Percentiles rank a stretch among this genome's conserved stretches.
These are phyloP conservation scores for Gymnosoma rotundatum DNA, from an alignment of 2,888 invertebrate species.

Conservation along the genomic window DNA sequence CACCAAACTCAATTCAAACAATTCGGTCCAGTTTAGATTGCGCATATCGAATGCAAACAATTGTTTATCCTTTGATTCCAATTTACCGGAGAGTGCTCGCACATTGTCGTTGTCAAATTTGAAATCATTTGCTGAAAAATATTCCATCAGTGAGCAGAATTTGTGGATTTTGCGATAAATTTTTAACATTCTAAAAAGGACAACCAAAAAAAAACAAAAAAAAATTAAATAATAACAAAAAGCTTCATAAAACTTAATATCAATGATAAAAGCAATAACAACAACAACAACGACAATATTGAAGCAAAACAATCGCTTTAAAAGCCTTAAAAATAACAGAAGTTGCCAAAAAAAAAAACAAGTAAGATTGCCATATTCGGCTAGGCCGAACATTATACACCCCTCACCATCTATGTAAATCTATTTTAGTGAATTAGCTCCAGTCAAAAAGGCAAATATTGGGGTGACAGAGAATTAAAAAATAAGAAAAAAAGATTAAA, in stretches of 20 bases:
- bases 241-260: background rate
- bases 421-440: too few species aligned
- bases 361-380: too few species aligned
- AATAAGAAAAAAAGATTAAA: too few species aligned
- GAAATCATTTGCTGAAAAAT: conserved; percentile 90
- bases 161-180: conserved; percentile 92
- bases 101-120: conserved; percentile 87
- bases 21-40: conserved; percentile 86
- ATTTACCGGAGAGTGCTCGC: conserved; percentile 81
- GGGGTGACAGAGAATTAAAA: too few species aligned
- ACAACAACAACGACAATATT: too few species aligned
- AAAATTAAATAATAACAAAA: conserved; percentile 16
- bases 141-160: conserved; percentile 89
- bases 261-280: conserved; percentile 1
- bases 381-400: too few species aligned
- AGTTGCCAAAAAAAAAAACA: too few species aligned
- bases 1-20: conserved; percentile 84
- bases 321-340: too few species aligned
- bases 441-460: too few species aligned
- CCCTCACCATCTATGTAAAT: too few species aligned
- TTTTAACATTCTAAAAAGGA: conserved; percentile 86
- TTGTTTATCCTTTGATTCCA: conserved; percentile 82
- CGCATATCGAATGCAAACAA: conserved; percentile 90
- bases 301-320: too few species aligned
- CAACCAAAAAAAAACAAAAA: background rate